Evolutionary conservation across 2,113 vertebrate genomes (phyloP).

Genomic region (Pithys albifrons): DNA sequence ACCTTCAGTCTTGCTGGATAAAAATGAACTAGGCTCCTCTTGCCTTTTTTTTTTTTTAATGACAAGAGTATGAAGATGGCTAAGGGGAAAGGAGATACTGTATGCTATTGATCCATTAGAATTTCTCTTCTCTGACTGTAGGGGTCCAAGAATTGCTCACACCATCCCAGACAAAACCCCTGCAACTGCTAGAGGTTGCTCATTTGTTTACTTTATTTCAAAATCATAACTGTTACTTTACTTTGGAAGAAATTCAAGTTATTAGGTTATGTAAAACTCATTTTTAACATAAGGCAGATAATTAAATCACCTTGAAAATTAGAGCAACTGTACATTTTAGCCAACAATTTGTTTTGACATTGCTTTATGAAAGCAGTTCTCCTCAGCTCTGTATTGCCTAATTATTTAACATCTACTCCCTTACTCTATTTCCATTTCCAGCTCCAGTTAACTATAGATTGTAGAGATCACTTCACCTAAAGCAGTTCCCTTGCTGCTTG

Average conservation of each 20-base stretch:
- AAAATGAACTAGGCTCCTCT: background rate
- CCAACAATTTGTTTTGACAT: background rate
- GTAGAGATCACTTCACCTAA: background rate
- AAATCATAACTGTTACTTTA: background rate
- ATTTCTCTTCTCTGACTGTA: background rate
- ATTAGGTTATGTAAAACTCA: background rate
- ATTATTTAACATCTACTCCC: background rate
- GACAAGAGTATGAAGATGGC: background rate
- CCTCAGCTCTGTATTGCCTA: background rate
- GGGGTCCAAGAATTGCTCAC: background rate
- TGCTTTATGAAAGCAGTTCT: background rate
- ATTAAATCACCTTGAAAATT: background rate
- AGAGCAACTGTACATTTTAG: background rate
- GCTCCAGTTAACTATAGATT: background rate
- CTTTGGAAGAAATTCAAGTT: background rate
- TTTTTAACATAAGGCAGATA: background rate
- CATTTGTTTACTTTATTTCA: background rate
- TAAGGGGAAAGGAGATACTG: background rate
- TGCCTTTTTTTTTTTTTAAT: background rate
- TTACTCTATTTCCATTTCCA: background rate
- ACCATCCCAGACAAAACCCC: background rate
- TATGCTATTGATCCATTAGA: background rate
- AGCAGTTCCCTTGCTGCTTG: background rate
- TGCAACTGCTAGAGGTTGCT: background rate
- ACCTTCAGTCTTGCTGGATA: background rate